Conservation (phyloP, 2,888 invertebrate species). For the Yponomeuta plumbellus region DNA sequence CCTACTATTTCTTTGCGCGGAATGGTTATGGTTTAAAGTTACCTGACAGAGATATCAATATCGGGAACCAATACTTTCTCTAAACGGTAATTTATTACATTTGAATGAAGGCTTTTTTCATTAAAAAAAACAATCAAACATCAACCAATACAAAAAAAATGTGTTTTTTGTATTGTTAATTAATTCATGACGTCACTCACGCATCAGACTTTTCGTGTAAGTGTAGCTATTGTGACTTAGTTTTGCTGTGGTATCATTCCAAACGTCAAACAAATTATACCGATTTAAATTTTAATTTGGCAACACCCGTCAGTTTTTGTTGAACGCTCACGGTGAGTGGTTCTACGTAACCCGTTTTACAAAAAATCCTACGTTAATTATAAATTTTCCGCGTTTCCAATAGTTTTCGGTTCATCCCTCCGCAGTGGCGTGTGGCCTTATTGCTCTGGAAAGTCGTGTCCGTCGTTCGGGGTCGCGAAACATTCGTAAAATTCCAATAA, state of each 20-base stretch:
- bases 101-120: no score
- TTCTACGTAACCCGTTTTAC: neutral
- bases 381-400: neutral
- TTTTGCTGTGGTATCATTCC: constrained; percentile 18
- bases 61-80: no score
- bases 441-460: neutral
- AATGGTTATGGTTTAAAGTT: no score
- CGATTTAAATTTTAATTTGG: neutral
- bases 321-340: neutral
- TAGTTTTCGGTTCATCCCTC: neutral
- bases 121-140: no score
- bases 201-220: no score
- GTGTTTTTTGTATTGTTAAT: no score
- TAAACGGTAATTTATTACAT: no score
- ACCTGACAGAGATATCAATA: no score
- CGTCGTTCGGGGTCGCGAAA: neutral
- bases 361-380: neutral
- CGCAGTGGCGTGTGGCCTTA: neutral
- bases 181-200: no score
- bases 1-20: no score
- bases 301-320: constrained; percentile 11
- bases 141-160: no score
- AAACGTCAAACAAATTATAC: constrained; percentile 18
- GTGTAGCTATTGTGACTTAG: no score
- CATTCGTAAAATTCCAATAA: constrained; percentile 42